phyloP scores from a whole-genome alignment of 2,888 invertebrate genomes.

The Caprella mutica region DNA sequence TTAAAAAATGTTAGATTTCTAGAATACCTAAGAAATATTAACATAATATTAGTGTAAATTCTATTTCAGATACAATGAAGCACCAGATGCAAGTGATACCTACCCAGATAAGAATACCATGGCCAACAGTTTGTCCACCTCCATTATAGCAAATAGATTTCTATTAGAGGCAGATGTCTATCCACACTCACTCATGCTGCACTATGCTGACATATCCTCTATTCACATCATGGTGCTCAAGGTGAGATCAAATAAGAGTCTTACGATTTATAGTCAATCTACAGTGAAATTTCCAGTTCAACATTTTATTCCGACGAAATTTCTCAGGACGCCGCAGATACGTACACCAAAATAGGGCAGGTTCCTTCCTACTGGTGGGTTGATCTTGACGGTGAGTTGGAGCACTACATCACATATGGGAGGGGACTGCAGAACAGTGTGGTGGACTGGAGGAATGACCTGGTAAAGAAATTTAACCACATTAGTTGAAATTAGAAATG shows the following conservation, averaged over 20 bases:
- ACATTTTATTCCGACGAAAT: too few relatives aligned
- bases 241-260: too few relatives aligned
- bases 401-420: constrained; percentile 23
- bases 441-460: constrained; percentile 28
- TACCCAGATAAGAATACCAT: constrained; percentile 28
- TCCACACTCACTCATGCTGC: constrained; percentile 26
- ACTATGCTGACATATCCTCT: constrained; percentile 25
- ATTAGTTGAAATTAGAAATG: too few relatives aligned
- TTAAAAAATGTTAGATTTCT: too few relatives aligned
- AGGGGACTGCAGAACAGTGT: constrained; percentile 10
- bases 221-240: constrained; percentile 24
- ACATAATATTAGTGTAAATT: too few relatives aligned
- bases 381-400: constrained; percentile 18
- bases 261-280: too few relatives aligned
- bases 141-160: constrained; percentile 24
- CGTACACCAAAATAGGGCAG: background rate
- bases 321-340: constrained; percentile 19
- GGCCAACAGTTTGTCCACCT: constrained; percentile 24
- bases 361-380: constrained; percentile 21
- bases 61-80: constrained; percentile 19
- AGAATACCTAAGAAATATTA: too few relatives aligned
- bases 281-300: too few relatives aligned
- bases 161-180: constrained; percentile 20
- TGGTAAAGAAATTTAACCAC: too few relatives aligned
- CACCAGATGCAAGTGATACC: constrained; percentile 13